A percentile compares a stretch with the other conserved stretches of the same genome.
Conservation (phyloP, 2,797 vertebrate species). For the Amazona ochrocephala region DNA sequence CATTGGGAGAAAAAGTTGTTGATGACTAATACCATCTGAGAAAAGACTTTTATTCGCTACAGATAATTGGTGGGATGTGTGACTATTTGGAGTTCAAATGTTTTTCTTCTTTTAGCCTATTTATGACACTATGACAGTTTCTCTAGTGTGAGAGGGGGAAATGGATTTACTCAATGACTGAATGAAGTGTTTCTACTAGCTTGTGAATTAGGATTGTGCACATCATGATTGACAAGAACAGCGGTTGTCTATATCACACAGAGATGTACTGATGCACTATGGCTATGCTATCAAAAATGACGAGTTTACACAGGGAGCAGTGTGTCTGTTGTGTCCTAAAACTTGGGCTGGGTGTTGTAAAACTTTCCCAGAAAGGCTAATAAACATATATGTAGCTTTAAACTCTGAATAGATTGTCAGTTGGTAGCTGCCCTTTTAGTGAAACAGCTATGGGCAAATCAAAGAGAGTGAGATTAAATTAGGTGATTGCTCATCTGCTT, state of each 20-base stretch:
- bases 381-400: not conserved
- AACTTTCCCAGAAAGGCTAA: not conserved
- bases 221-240: not conserved
- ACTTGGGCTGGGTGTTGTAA: not conserved
- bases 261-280: not conserved
- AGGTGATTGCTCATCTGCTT: not conserved
- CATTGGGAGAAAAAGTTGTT: not conserved
- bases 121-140: not conserved
- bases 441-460: not conserved
- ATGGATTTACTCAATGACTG: not conserved
- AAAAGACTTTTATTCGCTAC: not conserved
- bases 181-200: not conserved
- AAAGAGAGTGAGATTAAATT: not conserved
- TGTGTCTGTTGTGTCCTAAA: not conserved
- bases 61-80: not conserved
- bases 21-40: not conserved
- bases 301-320: not conserved
- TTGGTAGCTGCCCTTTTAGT: not conserved
- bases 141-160: not conserved
- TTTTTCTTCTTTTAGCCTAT: not conserved
- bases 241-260: not conserved
- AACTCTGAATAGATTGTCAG: not conserved
- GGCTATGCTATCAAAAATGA: not conserved
- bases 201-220: not conserved
- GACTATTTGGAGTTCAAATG: not conserved